phyloP scores from a whole-genome alignment of 1,140 invertebrate species.

The Chelonus insularis region DNA sequence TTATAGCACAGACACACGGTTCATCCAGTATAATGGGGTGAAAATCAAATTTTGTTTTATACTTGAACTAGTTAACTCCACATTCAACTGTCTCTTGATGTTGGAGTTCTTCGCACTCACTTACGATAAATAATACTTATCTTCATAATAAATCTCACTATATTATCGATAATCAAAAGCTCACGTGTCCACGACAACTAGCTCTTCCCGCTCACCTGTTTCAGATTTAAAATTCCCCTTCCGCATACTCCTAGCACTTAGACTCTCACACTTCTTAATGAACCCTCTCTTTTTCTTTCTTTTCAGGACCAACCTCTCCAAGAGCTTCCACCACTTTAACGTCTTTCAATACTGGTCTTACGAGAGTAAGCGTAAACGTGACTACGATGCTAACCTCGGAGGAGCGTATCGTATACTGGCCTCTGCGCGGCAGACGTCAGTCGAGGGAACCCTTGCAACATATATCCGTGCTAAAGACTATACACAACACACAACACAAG shows the following conservation, averaged over 20 bases:
- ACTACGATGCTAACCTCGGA: constrained; percentile 47
- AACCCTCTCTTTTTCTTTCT: constrained; percentile 4
- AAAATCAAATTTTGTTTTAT: too few species aligned
- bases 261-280: constrained; percentile 20
- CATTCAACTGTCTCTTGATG: too few species aligned
- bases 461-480: constrained; percentile 36
- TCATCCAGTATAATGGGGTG: neutral
- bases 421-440: constrained; percentile 37
- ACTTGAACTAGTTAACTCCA: too few species aligned
- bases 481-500: constrained; percentile 9
- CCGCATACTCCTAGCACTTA: constrained; percentile 22
- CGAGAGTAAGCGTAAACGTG: constrained; percentile 26
- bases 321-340: neutral
- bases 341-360: too few species aligned
- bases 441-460: constrained; percentile 40
- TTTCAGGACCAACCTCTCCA: neutral
- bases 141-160: neutral
- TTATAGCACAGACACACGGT: neutral
- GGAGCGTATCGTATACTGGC: constrained; percentile 53
- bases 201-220: constrained; percentile 22
- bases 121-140: neutral
- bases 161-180: constrained; percentile 21
- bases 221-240: constrained; percentile 10
- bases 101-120: neutral
- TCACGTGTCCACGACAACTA: constrained; percentile 41